Conservation (phyloP, 1,140 invertebrate genomes). For the Drosophila oshimai region DNA sequence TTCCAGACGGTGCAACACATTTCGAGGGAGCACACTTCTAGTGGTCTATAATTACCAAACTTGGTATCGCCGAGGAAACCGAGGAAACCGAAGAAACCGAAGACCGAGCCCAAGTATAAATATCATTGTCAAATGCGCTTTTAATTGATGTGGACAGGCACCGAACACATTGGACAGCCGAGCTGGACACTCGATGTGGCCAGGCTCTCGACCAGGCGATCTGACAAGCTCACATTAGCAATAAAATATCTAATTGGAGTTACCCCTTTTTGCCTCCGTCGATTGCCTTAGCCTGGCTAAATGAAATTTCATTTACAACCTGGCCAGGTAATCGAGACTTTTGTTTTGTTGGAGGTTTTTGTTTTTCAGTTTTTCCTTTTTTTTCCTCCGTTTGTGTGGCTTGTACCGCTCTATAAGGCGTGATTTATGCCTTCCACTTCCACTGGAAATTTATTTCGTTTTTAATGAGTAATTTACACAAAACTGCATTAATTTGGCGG, state of each 20-base stretch:
- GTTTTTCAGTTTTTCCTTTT: constrained; percentile 40
- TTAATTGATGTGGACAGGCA: constrained; percentile 78
- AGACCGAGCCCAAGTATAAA: constrained; percentile 51
- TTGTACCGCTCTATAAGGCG: constrained; percentile 66
- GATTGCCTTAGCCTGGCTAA: constrained; percentile 8
- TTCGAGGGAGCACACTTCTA: constrained; percentile 11
- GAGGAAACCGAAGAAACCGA: too few relatives aligned
- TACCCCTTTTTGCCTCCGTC: background rate
- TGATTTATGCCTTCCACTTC: constrained; percentile 71
- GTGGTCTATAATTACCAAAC: constrained; percentile 30
- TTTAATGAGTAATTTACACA: constrained; percentile 82
- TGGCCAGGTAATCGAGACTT: constrained; percentile 66
- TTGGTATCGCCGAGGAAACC: background rate
- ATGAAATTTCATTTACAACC: constrained; percentile 69
- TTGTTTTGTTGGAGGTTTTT: constrained; percentile 59
- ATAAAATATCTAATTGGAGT: constrained; percentile 80
- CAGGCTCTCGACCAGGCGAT: constrained; percentile 25
- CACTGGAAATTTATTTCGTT: constrained; percentile 71
- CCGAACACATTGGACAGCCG: constrained; percentile 72
- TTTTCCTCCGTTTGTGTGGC: constrained; percentile 22
- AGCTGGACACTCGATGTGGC: constrained; percentile 63
- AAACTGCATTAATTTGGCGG: constrained; percentile 79
- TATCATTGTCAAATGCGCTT: constrained; percentile 80
- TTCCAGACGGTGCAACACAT: constrained; percentile 19
- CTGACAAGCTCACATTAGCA: constrained; percentile 76